Evolutionary conservation across 2,113 vertebrate species (phyloP).

Genomic region (Pluvianellus socialis): DNA sequence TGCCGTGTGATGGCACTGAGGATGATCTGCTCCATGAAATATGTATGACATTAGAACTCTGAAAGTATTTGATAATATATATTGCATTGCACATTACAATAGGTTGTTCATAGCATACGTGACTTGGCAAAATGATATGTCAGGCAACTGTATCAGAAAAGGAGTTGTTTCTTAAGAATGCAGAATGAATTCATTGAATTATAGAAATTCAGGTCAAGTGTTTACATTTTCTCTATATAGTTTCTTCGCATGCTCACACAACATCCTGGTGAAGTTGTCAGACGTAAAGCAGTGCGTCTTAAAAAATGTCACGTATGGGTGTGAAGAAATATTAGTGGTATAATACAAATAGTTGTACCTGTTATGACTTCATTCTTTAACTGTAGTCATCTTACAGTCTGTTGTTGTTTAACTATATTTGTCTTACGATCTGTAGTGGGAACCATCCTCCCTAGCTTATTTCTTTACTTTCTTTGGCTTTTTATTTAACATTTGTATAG

Average conservation of each 20-base stretch:
- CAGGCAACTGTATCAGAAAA: background rate
- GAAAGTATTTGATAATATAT: conserved; percentile 13
- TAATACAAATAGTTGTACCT: background rate
- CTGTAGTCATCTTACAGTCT: background rate
- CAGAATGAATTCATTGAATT: background rate
- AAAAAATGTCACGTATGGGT: background rate
- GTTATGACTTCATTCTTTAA: background rate
- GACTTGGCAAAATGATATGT: conserved; percentile 24
- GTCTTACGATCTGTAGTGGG: background rate
- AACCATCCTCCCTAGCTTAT: background rate
- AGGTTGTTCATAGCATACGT: background rate
- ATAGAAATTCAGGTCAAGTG: background rate
- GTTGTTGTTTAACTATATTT: background rate
- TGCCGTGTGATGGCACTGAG: too few species aligned
- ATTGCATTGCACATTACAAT: background rate
- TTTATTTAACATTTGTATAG: background rate
- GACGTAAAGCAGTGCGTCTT: background rate
- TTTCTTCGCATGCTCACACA: background rate
- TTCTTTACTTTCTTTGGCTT: background rate
- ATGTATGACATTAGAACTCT: background rate
- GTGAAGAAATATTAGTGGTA: background rate
- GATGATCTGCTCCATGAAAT: too few species aligned
- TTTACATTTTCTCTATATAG: background rate
- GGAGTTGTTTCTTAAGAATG: background rate
- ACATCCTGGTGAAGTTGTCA: background rate